Evolutionary conservation across 2,888 invertebrate genomes (phyloP), one percentile per base, ranked within the genome.

Genomic region (Eremobia ochroleuca): DNA sequence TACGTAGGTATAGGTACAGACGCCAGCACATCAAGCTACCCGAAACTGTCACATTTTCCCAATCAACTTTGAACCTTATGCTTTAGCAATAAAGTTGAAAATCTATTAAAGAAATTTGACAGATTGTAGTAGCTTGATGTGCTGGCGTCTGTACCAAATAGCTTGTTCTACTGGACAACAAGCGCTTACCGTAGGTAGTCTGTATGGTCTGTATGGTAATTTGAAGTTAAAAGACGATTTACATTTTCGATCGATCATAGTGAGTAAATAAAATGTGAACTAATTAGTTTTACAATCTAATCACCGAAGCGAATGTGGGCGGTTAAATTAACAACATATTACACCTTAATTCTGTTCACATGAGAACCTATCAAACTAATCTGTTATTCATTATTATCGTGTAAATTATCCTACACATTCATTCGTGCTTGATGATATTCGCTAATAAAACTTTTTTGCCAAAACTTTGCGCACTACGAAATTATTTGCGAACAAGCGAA

Each of bases 291-390:
- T 31, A 49, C 40, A 37, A 68, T 81, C 55, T 76, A 81, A 79
- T 73, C 66, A 49, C 52, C 58, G 78, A 52, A 65, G 70, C 58
- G 18, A 78, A 43, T 68, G 79, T 79, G 66, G 79, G 79, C 34
- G 73, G 55, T 55, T 28, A 67, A n/a, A 67, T 73, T 62, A 62
- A 59, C 31, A 65, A 49, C 58, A 34, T 59, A 65, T 59, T 72
- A 66, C 34, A 77, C 52, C 25, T 77, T 6, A 62, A 77, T 77
- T 69, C 1, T 34, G 73, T 79, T 68, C 55, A 79, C 55, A 64
- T 73, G 79, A 49, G 46, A 78, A 79, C 46, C 52, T 72, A 55
- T 40, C 61, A 46, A 46, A 18, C 52, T 67, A 62, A 78, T 65
- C 78, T 58, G 55, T 67, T 73, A 62, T 46, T 73, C 15, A 71